A percentile compares a stretch with the other conserved stretches of the same genome.
Conservation (phyloP, 2,113 vertebrate species). For the Myxocyprinus asiaticus region DNA sequence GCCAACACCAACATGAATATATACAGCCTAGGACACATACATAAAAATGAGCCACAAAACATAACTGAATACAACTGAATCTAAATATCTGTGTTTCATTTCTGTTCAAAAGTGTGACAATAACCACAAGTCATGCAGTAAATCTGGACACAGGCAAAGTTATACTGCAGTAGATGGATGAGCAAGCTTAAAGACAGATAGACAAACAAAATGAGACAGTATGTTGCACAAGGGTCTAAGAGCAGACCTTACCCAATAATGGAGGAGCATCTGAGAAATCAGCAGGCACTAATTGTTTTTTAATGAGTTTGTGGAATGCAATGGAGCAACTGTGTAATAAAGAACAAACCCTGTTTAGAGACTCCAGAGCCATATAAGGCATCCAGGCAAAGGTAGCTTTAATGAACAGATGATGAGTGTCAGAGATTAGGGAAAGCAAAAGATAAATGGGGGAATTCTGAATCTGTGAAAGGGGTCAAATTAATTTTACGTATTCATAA, state of each 20-base stretch:
- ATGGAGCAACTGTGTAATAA: conserved; percentile 71
- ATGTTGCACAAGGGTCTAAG: conserved; percentile 42
- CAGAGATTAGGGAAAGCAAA: conserved; percentile 21
- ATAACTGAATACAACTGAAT: background rate
- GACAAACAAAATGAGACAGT: background rate
- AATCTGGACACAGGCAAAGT: background rate
- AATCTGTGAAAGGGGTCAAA: conserved; percentile 67
- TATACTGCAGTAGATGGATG: background rate
- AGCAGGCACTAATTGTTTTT: conserved; percentile 73
- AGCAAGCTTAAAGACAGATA: background rate
- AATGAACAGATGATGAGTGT: conserved; percentile 74
- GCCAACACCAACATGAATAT: background rate
- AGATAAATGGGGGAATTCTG: conserved; percentile 60
- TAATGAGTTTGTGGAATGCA: conserved; percentile 77
- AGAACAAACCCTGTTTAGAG: conserved; percentile 65
- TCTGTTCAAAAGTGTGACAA: background rate
- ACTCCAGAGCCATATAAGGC: conserved; percentile 72
- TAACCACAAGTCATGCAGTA: background rate
- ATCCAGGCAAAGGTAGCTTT: conserved; percentile 70
- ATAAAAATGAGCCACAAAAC: background rate
- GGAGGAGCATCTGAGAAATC: conserved; percentile 64
- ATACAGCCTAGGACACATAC: background rate
- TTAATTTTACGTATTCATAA: conserved; percentile 64
- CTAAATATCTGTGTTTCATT: background rate
- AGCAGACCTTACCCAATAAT: conserved; percentile 33